Evolutionary conservation across 2,797 vertebrate species (phyloP).

Genomic region (Myiotriccus ornatus): DNA sequence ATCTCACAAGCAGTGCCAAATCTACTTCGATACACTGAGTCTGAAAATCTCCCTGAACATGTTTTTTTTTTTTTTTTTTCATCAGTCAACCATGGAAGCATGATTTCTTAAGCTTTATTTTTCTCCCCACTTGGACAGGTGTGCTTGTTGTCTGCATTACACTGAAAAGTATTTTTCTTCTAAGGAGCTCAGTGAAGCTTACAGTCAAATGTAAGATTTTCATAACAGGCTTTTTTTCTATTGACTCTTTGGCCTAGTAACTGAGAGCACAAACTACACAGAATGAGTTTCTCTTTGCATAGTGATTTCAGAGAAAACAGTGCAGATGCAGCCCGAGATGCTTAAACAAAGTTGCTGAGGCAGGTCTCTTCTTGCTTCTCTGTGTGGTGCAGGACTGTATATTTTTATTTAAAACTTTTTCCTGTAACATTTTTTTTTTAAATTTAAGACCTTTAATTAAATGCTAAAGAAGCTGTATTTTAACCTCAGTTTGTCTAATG

Average conservation of each 20-base stretch:
- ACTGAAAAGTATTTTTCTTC: background rate
- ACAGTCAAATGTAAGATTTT: background rate
- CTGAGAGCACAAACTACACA: background rate
- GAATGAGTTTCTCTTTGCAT: background rate
- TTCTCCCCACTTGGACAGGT: background rate
- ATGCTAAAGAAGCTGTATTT: background rate
- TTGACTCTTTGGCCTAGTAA: background rate
- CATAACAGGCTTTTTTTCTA: background rate
- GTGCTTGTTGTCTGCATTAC: background rate
- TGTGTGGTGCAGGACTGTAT: background rate
- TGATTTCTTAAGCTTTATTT: background rate
- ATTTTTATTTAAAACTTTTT: background rate
- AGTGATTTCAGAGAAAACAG: background rate
- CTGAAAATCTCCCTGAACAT: background rate
- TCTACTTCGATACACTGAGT: background rate
- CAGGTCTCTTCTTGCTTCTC: background rate
- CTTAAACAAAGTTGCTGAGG: background rate
- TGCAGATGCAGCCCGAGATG: background rate
- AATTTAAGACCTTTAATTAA: constrained; percentile 11
- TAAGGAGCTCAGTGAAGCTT: background rate
- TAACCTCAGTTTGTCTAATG: background rate
- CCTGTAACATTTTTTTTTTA: background rate
- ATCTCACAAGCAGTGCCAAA: background rate
- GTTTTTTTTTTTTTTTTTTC: background rate
- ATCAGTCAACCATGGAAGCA: background rate